These are phyloP conservation scores for Zosterops hypoxanthus DNA, from an alignment of 2,113 vertebrate genomes.

Conservation along the genomic window DNA sequence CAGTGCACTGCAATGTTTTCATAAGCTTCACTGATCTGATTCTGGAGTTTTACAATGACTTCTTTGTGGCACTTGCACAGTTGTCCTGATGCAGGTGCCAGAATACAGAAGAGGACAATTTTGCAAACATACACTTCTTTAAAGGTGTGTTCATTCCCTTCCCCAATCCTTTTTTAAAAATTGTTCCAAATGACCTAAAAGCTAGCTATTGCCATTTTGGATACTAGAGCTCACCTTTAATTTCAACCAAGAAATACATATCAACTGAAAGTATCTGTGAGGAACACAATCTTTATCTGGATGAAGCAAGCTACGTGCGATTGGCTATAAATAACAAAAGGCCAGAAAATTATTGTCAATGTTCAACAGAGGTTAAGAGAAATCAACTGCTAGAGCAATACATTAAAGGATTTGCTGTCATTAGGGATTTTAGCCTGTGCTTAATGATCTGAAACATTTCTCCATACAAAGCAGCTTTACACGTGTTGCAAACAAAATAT, in stretches of 20 bases:
- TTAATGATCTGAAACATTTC: slow-evolving; percentile 58
- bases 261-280: slow-evolving; percentile 57
- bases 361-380: slow-evolving; percentile 53
- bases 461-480: slow-evolving; percentile 63
- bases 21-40: slow-evolving; percentile 71
- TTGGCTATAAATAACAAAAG: slow-evolving; percentile 52
- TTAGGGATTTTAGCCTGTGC: slow-evolving; percentile 53
- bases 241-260: slow-evolving; percentile 66
- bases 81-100: slow-evolving; percentile 39
- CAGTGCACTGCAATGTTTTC: slow-evolving; percentile 52
- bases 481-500: slow-evolving; percentile 9
- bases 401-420: slow-evolving; percentile 41
- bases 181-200: slow-evolving; percentile 24
- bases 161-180: neutral
- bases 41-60: slow-evolving; percentile 75
- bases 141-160: neutral
- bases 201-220: slow-evolving; percentile 17
- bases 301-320: slow-evolving; percentile 49
- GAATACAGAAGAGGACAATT: slow-evolving; percentile 36
- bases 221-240: slow-evolving; percentile 71
- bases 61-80: slow-evolving; percentile 58
- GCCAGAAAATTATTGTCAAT: slow-evolving; percentile 57
- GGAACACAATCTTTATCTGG: slow-evolving; percentile 58
- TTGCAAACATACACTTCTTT: neutral
- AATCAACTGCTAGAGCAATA: slow-evolving; percentile 53